These are phyloP conservation scores for Dendronephthya gigantea DNA, from an alignment of 64 coral and sea anemone species.

Conservation along the genomic window DNA sequence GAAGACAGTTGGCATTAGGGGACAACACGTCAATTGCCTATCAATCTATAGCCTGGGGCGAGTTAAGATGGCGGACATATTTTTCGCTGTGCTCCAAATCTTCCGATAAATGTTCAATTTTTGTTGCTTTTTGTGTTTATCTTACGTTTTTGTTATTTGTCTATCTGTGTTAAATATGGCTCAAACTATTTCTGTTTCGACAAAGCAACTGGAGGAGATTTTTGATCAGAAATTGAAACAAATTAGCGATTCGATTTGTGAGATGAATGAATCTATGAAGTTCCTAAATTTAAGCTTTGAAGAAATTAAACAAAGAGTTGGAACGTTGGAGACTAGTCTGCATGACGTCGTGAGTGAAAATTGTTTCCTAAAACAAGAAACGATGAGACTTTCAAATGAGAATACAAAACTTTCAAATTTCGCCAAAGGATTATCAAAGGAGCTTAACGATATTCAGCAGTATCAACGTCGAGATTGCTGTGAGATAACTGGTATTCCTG, in stretches of 20 bases:
- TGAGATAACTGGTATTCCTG: conserved; percentile 15
- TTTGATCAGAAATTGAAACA: neutral
- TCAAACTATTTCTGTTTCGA: neutral
- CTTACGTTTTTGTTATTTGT: neutral
- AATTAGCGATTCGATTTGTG: neutral
- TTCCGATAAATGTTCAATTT: no score
- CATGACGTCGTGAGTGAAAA: neutral
- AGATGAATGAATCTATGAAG: neutral
- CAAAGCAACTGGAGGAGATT: neutral
- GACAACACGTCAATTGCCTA: neutral
- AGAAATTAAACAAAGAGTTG: neutral
- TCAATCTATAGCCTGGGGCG: no score
- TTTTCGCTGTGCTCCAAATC: no score
- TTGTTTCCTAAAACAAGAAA: neutral
- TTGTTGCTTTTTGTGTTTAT: no score
- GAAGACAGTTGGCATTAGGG: neutral
- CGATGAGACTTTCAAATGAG: conserved; percentile 3
- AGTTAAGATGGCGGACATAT: no score
- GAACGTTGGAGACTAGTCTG: neutral
- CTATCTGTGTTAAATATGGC: neutral
- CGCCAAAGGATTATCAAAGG: neutral
- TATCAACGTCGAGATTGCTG: conserved; percentile 15
- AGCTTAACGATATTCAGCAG: conserved; percentile 8
- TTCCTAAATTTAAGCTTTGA: conserved; percentile 23
- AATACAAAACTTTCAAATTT: no score